phyloP scores from a whole-genome alignment of 30 jellyfish, hydroid and myxozoan genomes.

The Turritopsis rubra region DNA sequence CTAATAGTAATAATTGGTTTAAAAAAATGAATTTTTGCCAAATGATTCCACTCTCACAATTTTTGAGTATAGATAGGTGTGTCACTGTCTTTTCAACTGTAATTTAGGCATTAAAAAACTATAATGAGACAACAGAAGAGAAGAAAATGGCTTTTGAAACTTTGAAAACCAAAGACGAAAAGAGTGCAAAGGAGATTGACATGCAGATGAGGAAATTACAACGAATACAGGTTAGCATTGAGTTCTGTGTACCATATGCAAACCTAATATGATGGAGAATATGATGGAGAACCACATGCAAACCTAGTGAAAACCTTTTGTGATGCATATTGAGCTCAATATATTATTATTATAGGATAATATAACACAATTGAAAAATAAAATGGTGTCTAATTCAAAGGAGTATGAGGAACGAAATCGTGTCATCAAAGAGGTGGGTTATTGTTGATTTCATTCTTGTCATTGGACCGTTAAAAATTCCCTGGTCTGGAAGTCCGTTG shows the following conservation, averaged over 20 bases:
- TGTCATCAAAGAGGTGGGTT: slow-evolving; percentile 72
- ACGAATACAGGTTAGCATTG: slow-evolving; percentile 58
- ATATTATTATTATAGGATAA: slow-evolving; percentile 41
- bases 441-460: too few species aligned
- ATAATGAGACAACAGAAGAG: slow-evolving; percentile 92
- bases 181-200: slow-evolving; percentile 87
- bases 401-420: slow-evolving; percentile 89
- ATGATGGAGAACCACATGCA: too few species aligned
- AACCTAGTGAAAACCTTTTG: background rate
- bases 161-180: slow-evolving; percentile 77
- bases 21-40: too few species aligned
- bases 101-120: slow-evolving; percentile 65
- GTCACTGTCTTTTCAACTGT: too few species aligned
- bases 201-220: slow-evolving; percentile 86
- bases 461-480: too few species aligned
- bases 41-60: too few species aligned
- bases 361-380: slow-evolving; percentile 69
- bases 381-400: slow-evolving; percentile 77
- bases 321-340: background rate
- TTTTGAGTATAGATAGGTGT: too few species aligned
- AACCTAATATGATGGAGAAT: too few species aligned
- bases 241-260: background rate
- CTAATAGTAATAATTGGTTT: too few species aligned
- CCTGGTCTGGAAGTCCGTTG: too few species aligned
- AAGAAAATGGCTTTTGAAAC: slow-evolving; percentile 86